Base-by-base conservation (phyloP, 2,113 vertebrate species). In the Acanthochromis polyacanthus region DNA sequence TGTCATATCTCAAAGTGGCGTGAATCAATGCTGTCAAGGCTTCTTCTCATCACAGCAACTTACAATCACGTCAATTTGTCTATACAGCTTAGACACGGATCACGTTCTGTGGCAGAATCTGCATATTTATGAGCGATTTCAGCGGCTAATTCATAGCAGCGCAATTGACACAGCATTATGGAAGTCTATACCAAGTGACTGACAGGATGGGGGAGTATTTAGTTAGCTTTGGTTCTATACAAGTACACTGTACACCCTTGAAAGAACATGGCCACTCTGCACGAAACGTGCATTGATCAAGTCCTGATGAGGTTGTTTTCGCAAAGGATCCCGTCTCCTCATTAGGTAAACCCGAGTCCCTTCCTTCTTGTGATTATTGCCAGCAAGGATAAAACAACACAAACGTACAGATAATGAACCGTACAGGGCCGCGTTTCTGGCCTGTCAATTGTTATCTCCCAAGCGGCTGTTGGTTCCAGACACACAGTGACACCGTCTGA, bases 331-430 rank as follows among this genome's bases (percentile, higher is more conserved):
- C 59, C 8, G 16, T 75, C 63, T 66, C 65, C 80, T 88, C 72
- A 80, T 92, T 83, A 91, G 55, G 28, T 63, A 46, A 86, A 81
- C 51, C 53, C 0, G 5, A 70, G 38, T 70, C 69, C 22, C 51
- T 72, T 68, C 58, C 22, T 83, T 19, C 19, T 50, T 74, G 70
- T 78, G 67, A 71, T 85, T 82, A 75, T 46, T 55, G 61, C 68
- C 55, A 16, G 74, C 14, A 10, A 40, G 30, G 53, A 55, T 52
- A 58, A 72, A 75, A 78, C 61, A 70, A 74, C 75, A 65, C 55
- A 80, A 80, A 82, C 32, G 55, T 57, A 25, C 61, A 80, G 68
- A 88, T 89, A 92, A 89, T 75, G 72, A 90, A 80, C 46, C 70
- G 75, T 74, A 64, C 30, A 74, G 43, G 28, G 36, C 40, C 5